Percentiles rank a stretch among this genome's conserved stretches.
Conservation (phyloP, 2,888 invertebrate species). For the Acronicta psi region DNA sequence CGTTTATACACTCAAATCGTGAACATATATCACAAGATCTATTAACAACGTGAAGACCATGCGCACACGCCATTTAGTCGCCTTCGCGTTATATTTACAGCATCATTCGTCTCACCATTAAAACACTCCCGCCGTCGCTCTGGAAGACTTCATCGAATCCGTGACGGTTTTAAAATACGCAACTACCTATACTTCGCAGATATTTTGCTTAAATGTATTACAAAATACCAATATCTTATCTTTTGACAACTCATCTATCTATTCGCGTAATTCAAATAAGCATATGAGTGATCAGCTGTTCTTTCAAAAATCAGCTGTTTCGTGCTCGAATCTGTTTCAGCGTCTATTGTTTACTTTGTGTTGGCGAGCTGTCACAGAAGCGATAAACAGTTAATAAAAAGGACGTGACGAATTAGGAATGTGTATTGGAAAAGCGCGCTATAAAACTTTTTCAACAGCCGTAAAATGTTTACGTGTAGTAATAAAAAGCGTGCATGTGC, state of each 20-base stretch:
- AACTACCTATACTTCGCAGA: slow-evolving; percentile 16
- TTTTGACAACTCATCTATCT: slow-evolving; percentile 7
- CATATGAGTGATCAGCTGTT: slow-evolving; percentile 61
- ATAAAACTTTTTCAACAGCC: slow-evolving; percentile 68
- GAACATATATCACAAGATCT: slow-evolving; percentile 69
- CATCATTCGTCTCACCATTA: slow-evolving; percentile 50
- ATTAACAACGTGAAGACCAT: slow-evolving; percentile 65
- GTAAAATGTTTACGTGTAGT: slow-evolving; percentile 66
- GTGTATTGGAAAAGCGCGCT: slow-evolving; percentile 49
- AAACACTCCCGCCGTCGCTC: slow-evolving; percentile 36
- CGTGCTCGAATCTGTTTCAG: slow-evolving; percentile 54
- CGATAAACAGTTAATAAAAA: slow-evolving; percentile 33
- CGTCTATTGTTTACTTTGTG: slow-evolving; percentile 67
- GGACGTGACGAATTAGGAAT: slow-evolving; percentile 44
- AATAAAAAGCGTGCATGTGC: slow-evolving; percentile 66
- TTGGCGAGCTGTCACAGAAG: slow-evolving; percentile 53
- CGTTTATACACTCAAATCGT: slow-evolving; percentile 69
- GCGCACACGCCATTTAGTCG: slow-evolving; percentile 62
- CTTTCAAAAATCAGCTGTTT: slow-evolving; percentile 67
- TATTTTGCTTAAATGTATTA: slow-evolving; percentile 22
- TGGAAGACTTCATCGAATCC: slow-evolving; percentile 45
- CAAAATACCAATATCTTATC: no score
- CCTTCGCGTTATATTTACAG: slow-evolving; percentile 51
- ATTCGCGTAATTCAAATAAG: slow-evolving; percentile 42
- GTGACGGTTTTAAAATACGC: slow-evolving; percentile 29